Conservation (phyloP, 2,888 invertebrate genomes). For the Callyntrura guangdongensis region DNA sequence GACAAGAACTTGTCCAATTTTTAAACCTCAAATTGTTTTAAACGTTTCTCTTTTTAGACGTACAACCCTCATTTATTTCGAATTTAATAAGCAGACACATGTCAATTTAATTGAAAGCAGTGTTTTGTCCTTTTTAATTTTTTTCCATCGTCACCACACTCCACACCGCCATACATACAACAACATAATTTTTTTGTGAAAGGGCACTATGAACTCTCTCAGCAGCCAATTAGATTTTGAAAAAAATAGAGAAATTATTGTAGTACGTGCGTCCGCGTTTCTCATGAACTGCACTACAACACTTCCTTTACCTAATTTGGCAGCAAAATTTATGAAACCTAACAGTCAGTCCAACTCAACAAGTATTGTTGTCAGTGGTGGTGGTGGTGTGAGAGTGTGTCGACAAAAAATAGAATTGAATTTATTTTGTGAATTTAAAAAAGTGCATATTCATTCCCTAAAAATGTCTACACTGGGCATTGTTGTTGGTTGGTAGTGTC, state of each 20-base stretch:
- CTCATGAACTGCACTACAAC: constrained; percentile 36
- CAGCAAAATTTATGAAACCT: constrained; percentile 73
- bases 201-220: constrained; percentile 34
- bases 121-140: constrained; percentile 39
- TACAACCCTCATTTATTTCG: constrained; percentile 9
- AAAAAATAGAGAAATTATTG: constrained; percentile 20
- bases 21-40: constrained; percentile 56
- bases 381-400: neutral
- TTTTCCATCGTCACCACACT: neutral
- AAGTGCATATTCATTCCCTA: constrained; percentile 17
- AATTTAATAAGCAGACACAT: constrained; percentile 55
- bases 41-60: neutral
- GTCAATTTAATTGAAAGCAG: constrained; percentile 47
- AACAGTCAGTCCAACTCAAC: neutral
- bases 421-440: constrained; percentile 45
- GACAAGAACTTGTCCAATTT: constrained; percentile 60
- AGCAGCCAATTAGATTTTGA: neutral
- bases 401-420: constrained; percentile 8
- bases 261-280: constrained; percentile 43
- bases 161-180: neutral
- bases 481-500: constrained; percentile 37
- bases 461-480: neutral
- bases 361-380: neutral
- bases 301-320: constrained; percentile 77
- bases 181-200: constrained; percentile 11